Evolutionary conservation across 2,113 vertebrate species (phyloP), one percentile per base, ranked within the genome.

Genomic region (Phycodurus eques): DNA sequence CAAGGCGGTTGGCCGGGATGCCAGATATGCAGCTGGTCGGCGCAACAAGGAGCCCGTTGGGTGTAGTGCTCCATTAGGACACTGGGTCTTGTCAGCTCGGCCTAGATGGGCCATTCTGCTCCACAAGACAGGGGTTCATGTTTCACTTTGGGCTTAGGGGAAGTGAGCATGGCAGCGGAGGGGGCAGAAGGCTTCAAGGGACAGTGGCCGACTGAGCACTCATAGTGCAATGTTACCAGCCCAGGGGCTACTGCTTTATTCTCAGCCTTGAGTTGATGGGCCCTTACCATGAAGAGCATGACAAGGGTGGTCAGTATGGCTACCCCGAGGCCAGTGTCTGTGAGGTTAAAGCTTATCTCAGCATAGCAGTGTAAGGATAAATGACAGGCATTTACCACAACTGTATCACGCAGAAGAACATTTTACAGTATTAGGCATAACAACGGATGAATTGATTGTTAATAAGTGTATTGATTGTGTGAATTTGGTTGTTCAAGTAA

Each of bases 51-150:
- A 42, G 71, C 83, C 85, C 89, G 85, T 80, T 87, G 88, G 79
- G 57, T 86, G 62, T 78, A 86, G 74, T 82, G 85, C 81, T 72
- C 90, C 83, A 91, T 93, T 93, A 92, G 88, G 88, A 91, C 90
- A 91, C 86, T 91, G 90, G 84, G 77, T 85, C 82, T 85, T 87
- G 86, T 90, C 89, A 86, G 72, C 86, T 86, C 83, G 80, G 68
- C 56, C 31, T 67, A 83, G 79, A 84, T 84, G 89, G 87, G 46
- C 82, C 74, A 89, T 92, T 88, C 86, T 88, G 83, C 72, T 81
- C 72, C 78, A 75, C 75, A 83, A 88, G 77, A 77, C 56, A 83
- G 76, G 72, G 85, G 90, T 63, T 90, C 87, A 86, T 89, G 43
- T 83, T 89, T 92, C 89, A 90, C 82, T 88, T 75, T 81, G 78